A percentile compares a stretch with the other conserved stretches of the same genome.
Conservation (phyloP, 2,113 vertebrate genomes). For the Carassius gibelio region DNA sequence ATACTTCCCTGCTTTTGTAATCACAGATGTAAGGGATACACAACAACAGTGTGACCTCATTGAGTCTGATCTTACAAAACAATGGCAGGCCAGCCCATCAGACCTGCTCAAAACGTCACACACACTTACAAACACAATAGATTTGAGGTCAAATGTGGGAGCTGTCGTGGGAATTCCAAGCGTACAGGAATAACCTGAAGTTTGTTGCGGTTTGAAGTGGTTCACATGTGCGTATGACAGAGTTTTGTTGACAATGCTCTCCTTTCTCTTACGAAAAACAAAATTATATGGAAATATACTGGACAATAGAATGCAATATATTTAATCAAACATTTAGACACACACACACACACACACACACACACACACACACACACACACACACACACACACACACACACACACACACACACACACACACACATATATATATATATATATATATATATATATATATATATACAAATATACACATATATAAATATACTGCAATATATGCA, state of each 20-base stretch:
- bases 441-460: no score
- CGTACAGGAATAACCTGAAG: slow-evolving; percentile 68
- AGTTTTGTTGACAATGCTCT: not conserved
- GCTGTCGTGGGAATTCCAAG: slow-evolving; percentile 72
- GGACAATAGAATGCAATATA: no score
- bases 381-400: no score
- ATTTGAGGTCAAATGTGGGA: slow-evolving; percentile 71
- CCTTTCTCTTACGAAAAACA: not conserved
- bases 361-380: no score
- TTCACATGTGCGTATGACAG: not conserved
- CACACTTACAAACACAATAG: slow-evolving; percentile 67
- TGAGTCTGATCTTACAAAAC: slow-evolving; percentile 66
- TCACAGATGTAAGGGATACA: slow-evolving; percentile 69
- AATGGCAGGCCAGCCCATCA: slow-evolving; percentile 72
- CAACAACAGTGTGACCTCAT: slow-evolving; percentile 69
- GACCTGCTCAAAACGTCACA: slow-evolving; percentile 64
- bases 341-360: no score
- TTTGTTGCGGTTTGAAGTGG: slow-evolving; percentile 62
- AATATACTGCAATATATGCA: no score
- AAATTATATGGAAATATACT: no score
- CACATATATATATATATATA: no score
- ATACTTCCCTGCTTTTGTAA: slow-evolving; percentile 54
- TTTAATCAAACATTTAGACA: no score
- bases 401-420: no score
- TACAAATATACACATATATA: no score